Conservation (phyloP, 2,113 vertebrate species). For the Colius striatus region DNA sequence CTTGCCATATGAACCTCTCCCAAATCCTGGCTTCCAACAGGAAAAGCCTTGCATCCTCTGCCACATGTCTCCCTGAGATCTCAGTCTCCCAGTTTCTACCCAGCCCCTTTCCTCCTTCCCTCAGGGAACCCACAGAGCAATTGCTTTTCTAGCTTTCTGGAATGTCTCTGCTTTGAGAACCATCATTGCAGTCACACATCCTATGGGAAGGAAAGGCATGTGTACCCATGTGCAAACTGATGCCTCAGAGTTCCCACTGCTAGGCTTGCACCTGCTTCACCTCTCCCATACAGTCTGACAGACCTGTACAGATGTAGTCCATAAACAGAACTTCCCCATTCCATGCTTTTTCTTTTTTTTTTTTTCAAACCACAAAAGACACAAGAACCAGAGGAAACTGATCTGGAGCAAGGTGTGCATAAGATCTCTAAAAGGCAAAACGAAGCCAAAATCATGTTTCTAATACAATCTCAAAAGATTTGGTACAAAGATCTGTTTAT, state of each 20-base stretch:
- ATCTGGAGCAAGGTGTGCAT: neutral
- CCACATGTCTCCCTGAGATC: neutral
- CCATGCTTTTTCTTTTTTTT: neutral
- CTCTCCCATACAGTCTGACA: neutral
- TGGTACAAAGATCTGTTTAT: slow-evolving; percentile 72
- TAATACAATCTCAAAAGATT: neutral
- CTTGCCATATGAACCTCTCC: neutral
- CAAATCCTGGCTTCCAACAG: neutral
- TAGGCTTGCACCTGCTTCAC: neutral
- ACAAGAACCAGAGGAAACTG: neutral
- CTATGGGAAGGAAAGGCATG: neutral
- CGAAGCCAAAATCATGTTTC: neutral
- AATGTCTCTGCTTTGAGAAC: neutral
- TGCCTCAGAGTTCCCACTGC: neutral
- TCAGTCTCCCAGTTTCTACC: neutral
- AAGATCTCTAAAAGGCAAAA: neutral
- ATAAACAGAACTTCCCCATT: neutral
- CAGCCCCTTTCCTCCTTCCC: neutral
- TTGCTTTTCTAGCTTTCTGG: neutral
- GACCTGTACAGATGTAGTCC: neutral
- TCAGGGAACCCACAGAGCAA: neutral
- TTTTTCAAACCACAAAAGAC: neutral
- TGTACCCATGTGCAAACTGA: neutral
- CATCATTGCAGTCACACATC: neutral
- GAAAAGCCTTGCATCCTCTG: neutral